Conservation (phyloP, 2,888 invertebrate genomes). For the Ichneumoninae sp. region DNA sequence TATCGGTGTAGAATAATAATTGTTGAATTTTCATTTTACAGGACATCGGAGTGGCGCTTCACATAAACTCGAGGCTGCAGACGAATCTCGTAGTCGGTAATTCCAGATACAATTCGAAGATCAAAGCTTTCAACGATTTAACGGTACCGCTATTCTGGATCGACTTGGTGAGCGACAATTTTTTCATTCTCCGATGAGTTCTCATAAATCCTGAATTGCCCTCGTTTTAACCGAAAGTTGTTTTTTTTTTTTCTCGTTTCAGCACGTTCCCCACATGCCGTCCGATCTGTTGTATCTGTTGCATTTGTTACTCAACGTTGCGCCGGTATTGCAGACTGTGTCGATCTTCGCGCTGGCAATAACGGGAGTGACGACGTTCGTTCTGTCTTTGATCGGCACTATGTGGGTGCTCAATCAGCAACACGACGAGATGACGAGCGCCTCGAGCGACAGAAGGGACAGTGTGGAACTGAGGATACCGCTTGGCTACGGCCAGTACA, state of each 20-base stretch:
- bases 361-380: conserved; percentile 74
- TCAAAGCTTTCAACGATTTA: conserved; percentile 87
- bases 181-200: neutral
- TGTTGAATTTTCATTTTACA: conserved; percentile 77
- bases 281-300: conserved; percentile 72
- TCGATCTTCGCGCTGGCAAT: conserved; percentile 76
- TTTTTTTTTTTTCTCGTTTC: conserved; percentile 50
- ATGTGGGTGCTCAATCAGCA: conserved; percentile 79
- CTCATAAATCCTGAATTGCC: neutral
- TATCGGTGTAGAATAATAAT: neutral
- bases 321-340: conserved; percentile 77
- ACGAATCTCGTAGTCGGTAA: conserved; percentile 89
- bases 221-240: no score
- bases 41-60: conserved; percentile 89
- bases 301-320: conserved; percentile 74
- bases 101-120: conserved; percentile 87
- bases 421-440: conserved; percentile 64
- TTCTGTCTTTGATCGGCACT: conserved; percentile 78
- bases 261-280: conserved; percentile 75
- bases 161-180: conserved; percentile 87
- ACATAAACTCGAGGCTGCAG: conserved; percentile 88
- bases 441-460: conserved; percentile 73
- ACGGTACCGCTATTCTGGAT: conserved; percentile 90
- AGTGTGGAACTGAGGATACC: conserved; percentile 81
- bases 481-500: conserved; percentile 80